A percentile compares a stretch with the other conserved stretches of the same genome.
Evolutionary conservation across 1,140 invertebrate species (phyloP).

Genomic region (Bombyx mandarina): DNA sequence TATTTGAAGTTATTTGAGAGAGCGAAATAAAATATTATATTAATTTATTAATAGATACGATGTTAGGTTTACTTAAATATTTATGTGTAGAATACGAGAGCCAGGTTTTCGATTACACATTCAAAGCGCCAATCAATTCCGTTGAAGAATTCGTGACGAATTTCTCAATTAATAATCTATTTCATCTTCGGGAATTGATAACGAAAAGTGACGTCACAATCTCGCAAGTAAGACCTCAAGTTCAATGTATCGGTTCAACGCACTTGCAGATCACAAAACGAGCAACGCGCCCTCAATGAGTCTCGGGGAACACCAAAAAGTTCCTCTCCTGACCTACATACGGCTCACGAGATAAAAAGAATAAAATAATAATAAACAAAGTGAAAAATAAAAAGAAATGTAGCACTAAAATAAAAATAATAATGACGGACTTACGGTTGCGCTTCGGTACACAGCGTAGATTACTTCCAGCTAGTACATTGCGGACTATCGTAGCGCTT

Average conservation of each 20-base stretch:
- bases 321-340: conserved; percentile 63
- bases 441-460: conserved; percentile 24
- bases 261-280: conserved; percentile 22
- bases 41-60: too few relatives aligned
- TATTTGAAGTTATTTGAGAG: too few relatives aligned
- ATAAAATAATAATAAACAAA: conserved; percentile 54
- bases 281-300: conserved; percentile 45
- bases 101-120: too few relatives aligned
- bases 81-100: too few relatives aligned
- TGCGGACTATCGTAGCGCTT: too few relatives aligned
- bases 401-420: conserved; percentile 58
- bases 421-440: conserved; percentile 60
- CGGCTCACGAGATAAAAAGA: conserved; percentile 44
- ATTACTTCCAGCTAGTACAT: neutral
- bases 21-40: too few relatives aligned
- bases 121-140: too few relatives aligned
- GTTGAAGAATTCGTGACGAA: too few relatives aligned
- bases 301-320: conserved; percentile 49
- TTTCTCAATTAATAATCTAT: too few relatives aligned
- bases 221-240: neutral
- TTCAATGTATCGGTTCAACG: conserved; percentile 15
- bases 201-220: too few relatives aligned
- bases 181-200: too few relatives aligned
- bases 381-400: conserved; percentile 64
- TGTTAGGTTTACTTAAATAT: too few relatives aligned